Evolutionary conservation across 2,797 vertebrate genomes (phyloP).

Genomic region (Paramormyrops hopkinsi): DNA sequence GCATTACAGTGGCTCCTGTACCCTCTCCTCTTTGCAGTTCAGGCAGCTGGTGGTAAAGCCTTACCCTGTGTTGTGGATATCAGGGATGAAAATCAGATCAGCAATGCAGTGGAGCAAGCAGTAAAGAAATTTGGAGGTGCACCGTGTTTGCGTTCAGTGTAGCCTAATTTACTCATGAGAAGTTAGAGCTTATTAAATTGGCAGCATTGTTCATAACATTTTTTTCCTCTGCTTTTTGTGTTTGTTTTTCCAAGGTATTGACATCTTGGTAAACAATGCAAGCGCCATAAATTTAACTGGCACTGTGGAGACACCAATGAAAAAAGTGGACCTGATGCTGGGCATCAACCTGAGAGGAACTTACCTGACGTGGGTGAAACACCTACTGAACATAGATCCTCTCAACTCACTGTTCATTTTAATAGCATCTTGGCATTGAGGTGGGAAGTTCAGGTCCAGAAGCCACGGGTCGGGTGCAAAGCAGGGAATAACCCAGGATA

Average conservation of each 20-base stretch:
- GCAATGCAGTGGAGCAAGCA: conserved; percentile 72
- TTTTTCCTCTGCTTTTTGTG: neutral
- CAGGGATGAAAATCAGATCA: conserved; percentile 82
- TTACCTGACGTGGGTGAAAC: conserved; percentile 78
- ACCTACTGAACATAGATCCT: neutral
- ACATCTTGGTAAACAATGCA: conserved; percentile 95
- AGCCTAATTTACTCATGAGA: neutral
- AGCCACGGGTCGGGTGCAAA: neutral
- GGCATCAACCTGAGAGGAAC: conserved; percentile 88
- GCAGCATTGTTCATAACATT: neutral
- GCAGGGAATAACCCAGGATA: neutral
- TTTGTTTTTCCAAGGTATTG: conserved; percentile 70
- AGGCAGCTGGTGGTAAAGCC: conserved; percentile 82
- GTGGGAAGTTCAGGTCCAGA: neutral
- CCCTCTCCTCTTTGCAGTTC: conserved; percentile 59
- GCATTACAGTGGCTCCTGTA: neutral
- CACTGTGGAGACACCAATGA: conserved; percentile 80
- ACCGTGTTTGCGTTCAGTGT: neutral
- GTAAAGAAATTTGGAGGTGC: conserved; percentile 85
- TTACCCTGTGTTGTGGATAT: conserved; percentile 86
- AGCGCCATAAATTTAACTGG: conserved; percentile 90
- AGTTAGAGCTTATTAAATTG: neutral
- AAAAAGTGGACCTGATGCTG: conserved; percentile 93
- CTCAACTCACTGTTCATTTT: neutral
- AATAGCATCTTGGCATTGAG: neutral